These are phyloP conservation scores for Sebastolobus alascanus DNA, from an alignment of 2,797 vertebrate genomes.

Conservation along the genomic window DNA sequence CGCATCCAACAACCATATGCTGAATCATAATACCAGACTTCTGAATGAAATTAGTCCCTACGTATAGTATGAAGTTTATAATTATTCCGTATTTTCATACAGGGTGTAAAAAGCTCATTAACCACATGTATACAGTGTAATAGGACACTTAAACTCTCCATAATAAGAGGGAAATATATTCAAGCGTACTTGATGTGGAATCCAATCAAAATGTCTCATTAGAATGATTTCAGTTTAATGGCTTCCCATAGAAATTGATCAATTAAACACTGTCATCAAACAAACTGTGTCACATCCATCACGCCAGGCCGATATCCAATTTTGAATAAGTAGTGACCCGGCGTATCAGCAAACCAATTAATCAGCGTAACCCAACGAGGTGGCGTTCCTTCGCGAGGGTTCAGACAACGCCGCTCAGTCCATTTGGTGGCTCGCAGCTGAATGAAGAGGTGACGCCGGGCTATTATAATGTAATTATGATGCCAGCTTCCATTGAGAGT, in stretches of 20 bases:
- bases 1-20: not conserved
- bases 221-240: conserved; percentile 71
- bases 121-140: conserved; percentile 48
- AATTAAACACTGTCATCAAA: conserved; percentile 77
- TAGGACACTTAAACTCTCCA: conserved; percentile 59
- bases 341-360: conserved; percentile 64
- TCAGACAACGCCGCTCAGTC: conserved; percentile 48
- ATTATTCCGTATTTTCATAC: conserved; percentile 34
- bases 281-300: conserved; percentile 71
- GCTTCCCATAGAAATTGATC: conserved; percentile 70
- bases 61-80: conserved; percentile 20
- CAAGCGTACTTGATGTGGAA: conserved; percentile 61
- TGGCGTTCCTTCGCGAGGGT: conserved; percentile 35
- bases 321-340: conserved; percentile 65
- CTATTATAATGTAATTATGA: conserved; percentile 61
- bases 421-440: conserved; percentile 44
- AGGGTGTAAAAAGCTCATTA: conserved; percentile 64
- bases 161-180: conserved; percentile 60
- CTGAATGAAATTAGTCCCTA: not conserved
- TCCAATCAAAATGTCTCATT: conserved; percentile 79
- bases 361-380: conserved; percentile 63
- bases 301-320: conserved; percentile 44
- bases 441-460: conserved; percentile 51
- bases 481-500: conserved; percentile 40
- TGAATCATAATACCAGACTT: not conserved